phyloP scores from a whole-genome alignment of 2,797 vertebrate species.

The Petrocephalus sullivani region DNA sequence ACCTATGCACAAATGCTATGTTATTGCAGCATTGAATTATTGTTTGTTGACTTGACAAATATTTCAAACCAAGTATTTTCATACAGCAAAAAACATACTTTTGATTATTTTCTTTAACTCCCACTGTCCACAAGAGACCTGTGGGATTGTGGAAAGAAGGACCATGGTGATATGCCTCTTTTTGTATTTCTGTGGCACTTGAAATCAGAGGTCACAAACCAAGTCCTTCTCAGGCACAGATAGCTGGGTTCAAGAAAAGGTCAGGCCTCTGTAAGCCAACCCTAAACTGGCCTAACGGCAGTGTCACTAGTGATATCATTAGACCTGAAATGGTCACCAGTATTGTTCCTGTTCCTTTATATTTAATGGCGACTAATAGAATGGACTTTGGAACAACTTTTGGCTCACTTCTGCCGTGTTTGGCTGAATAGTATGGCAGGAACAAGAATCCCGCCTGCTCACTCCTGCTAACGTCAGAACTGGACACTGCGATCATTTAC shows the following conservation, averaged over 20 bases:
- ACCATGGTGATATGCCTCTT: background rate
- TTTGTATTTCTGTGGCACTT: background rate
- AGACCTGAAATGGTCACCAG: constrained; percentile 4
- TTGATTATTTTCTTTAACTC: background rate
- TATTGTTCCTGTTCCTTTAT: background rate
- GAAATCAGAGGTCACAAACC: background rate
- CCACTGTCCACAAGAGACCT: background rate
- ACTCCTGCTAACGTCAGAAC: background rate
- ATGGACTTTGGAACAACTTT: constrained; percentile 9
- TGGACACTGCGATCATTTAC: background rate
- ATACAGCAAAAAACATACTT: background rate
- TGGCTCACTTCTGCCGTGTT: constrained; percentile 8
- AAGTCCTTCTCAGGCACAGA: constrained; percentile 1
- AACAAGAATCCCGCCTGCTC: background rate
- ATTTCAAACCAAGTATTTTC: background rate
- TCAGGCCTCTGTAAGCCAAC: constrained; percentile 7
- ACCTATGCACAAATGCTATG: background rate
- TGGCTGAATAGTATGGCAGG: background rate
- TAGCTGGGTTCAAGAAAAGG: constrained; percentile 9
- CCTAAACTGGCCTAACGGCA: constrained; percentile 1
- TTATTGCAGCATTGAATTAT: background rate
- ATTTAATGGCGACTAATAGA: constrained; percentile 15
- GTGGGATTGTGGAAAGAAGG: background rate
- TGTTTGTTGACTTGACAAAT: background rate
- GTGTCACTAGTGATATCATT: constrained; percentile 4